Conservation (phyloP, 2,888 invertebrate species). For the Leucoptera coffeella region DNA sequence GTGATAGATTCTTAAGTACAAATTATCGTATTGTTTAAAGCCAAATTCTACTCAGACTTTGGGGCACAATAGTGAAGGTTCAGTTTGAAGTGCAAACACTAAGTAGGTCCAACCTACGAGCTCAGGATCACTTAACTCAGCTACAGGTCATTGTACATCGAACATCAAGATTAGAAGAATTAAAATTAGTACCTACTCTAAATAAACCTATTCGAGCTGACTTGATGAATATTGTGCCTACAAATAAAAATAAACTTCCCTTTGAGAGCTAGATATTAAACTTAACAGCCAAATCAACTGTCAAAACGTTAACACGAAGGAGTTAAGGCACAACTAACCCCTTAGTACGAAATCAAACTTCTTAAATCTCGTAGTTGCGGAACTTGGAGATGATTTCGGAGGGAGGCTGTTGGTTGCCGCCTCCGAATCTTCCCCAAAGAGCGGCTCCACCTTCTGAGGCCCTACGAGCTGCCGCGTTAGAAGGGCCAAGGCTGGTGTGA, state of each 20-base stretch:
- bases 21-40: slow-evolving; percentile 31
- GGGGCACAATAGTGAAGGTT: slow-evolving; percentile 45
- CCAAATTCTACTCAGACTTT: slow-evolving; percentile 48
- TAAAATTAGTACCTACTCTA: neutral
- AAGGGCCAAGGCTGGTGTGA: slow-evolving; percentile 35
- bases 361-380: slow-evolving; percentile 88
- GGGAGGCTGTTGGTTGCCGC: slow-evolving; percentile 69
- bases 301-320: neutral
- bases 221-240: slow-evolving; percentile 48
- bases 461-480: slow-evolving; percentile 55
- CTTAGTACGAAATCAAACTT: neutral
- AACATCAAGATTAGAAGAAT: slow-evolving; percentile 1
- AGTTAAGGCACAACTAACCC: neutral
- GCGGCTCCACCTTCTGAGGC: slow-evolving; percentile 88
- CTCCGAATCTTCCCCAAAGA: slow-evolving; percentile 55
- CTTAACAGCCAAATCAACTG: neutral
- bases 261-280: neutral
- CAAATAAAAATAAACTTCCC: slow-evolving; percentile 13
- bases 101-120: slow-evolving; percentile 31
- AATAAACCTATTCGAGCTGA: slow-evolving; percentile 28
- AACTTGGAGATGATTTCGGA: slow-evolving; percentile 81
- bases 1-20: slow-evolving; percentile 36
- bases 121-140: no score
- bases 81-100: slow-evolving; percentile 24
- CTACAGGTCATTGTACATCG: no score